Percentiles rank a stretch among this genome's conserved stretches.
phyloP scores from a whole-genome alignment of 2,113 vertebrate species.

The Garra rufa region DNA sequence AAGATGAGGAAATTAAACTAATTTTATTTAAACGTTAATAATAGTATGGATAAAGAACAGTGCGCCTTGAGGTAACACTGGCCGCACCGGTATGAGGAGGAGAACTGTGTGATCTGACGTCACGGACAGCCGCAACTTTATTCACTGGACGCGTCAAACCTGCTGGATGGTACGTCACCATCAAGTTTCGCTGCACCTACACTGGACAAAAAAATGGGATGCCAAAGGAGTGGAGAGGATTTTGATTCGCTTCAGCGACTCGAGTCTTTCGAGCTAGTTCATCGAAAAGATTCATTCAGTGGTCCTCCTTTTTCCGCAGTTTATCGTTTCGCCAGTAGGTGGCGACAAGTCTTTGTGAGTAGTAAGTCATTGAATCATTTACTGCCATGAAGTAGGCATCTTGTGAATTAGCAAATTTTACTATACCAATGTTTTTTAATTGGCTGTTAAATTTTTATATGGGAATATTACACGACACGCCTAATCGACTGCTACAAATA shows the following conservation, averaged over 20 bases:
- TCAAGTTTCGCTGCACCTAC: neutral
- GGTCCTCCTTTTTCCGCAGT: neutral
- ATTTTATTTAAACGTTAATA: neutral
- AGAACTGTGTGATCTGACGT: slow-evolving; percentile 49
- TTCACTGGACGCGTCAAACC: neutral
- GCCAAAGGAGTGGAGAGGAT: neutral
- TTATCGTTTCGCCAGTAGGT: neutral
- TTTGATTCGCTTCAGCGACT: neutral
- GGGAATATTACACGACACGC: too few species aligned
- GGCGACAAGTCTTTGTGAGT: neutral
- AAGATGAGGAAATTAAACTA: neutral
- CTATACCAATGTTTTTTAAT: too few species aligned
- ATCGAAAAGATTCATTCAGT: neutral
- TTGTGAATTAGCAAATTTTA: too few species aligned
- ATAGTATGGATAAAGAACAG: neutral
- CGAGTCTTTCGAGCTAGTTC: neutral
- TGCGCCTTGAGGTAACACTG: slow-evolving; percentile 34
- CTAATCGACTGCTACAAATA: too few species aligned
- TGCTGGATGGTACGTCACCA: slow-evolving; percentile 34
- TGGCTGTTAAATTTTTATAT: too few species aligned
- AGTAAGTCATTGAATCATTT: neutral
- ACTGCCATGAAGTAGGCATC: too few species aligned
- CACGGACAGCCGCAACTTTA: slow-evolving; percentile 50
- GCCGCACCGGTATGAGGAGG: slow-evolving; percentile 44
- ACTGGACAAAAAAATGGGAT: neutral